Percentiles rank a stretch among this genome's conserved stretches.
Conservation (phyloP, 2,113 vertebrate genomes). For the Gila orcuttii region DNA sequence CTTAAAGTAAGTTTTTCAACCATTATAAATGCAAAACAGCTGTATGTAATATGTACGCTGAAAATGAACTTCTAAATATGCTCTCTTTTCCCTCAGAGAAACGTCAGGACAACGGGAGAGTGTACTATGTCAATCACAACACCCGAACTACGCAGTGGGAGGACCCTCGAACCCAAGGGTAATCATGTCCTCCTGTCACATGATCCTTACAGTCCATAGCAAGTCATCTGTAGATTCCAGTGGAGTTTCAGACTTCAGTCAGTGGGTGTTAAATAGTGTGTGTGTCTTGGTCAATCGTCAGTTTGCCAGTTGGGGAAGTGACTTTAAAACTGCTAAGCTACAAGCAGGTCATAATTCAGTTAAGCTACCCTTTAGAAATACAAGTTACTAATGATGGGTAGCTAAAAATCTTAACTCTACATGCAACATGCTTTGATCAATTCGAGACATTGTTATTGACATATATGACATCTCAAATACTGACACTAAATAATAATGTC, state of each 20-base stretch:
- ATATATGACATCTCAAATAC: not conserved
- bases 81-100: constrained; percentile 81
- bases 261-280: not conserved
- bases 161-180: constrained; percentile 97
- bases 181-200: constrained; percentile 63
- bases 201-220: not conserved
- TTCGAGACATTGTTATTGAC: not conserved
- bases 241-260: not conserved
- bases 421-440: not conserved
- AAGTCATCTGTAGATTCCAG: not conserved
- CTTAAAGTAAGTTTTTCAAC: too few species aligned
- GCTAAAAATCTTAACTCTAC: not conserved
- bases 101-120: constrained; percentile 94
- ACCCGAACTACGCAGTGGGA: constrained; percentile 98
- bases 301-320: not conserved
- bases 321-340: not conserved
- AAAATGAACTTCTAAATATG: not conserved
- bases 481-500: not conserved
- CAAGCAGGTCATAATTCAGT: not conserved
- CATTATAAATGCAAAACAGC: too few species aligned
- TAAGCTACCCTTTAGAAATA: not conserved
- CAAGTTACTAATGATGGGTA: not conserved
- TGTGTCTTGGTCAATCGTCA: not conserved
- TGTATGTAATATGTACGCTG: not conserved
- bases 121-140: constrained; percentile 99